A percentile compares a stretch with the other conserved stretches of the same genome.
phyloP scores from a whole-genome alignment of 2,888 invertebrate species.

The Campaea margaritaria region DNA sequence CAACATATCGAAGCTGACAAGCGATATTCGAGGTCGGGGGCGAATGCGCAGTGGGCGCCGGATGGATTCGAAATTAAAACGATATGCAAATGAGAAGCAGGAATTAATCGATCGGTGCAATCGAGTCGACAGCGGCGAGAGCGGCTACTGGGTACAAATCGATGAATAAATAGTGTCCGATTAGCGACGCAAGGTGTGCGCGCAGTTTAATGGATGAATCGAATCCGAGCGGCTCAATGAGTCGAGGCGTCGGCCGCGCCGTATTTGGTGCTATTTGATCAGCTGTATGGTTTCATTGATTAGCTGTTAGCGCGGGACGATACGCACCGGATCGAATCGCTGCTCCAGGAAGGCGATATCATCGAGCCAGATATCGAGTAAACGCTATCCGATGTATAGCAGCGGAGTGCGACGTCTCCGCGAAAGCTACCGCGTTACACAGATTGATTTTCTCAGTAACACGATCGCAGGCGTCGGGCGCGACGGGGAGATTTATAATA shows the following conservation, averaged over 20 bases:
- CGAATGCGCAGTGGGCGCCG: constrained; percentile 78
- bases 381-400: constrained; percentile 20
- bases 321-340: constrained; percentile 42
- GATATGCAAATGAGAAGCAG: constrained; percentile 78
- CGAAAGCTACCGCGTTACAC: constrained; percentile 68
- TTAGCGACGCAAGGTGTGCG: constrained; percentile 73
- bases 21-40: constrained; percentile 74
- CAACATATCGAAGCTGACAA: constrained; percentile 75
- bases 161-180: constrained; percentile 79
- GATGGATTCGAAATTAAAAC: constrained; percentile 81
- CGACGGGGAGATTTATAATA: constrained; percentile 75
- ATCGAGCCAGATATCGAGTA: constrained; percentile 40
- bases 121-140: constrained; percentile 73
- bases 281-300: constrained; percentile 63
- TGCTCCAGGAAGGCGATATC: constrained; percentile 49
- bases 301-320: constrained; percentile 56
- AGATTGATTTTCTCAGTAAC: constrained; percentile 60
- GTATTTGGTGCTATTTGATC: constrained; percentile 67
- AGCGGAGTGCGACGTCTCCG: constrained; percentile 32
- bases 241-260: constrained; percentile 58
- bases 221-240: constrained; percentile 68
- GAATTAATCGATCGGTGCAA: constrained; percentile 77
- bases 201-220: constrained; percentile 70
- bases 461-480: constrained; percentile 55
- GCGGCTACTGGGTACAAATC: constrained; percentile 77